Conservation (phyloP, 2,113 vertebrate species). For the Regulus satrapa region DNA sequence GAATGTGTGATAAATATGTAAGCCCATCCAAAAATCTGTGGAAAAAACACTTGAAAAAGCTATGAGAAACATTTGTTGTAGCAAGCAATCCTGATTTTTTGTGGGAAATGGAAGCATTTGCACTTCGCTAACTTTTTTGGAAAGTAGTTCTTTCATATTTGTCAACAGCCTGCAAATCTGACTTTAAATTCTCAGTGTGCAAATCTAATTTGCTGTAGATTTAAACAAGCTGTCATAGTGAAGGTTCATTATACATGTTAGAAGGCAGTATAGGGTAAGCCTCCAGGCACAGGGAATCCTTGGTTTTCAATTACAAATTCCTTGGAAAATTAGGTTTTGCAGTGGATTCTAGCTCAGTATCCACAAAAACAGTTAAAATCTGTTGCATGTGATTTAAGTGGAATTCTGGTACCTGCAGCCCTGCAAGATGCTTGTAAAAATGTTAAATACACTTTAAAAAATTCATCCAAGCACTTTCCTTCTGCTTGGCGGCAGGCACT, state of each 20-base stretch:
- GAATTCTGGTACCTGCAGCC: not conserved
- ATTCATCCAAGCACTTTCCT: not conserved
- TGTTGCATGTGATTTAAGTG: not conserved
- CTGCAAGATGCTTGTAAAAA: not conserved
- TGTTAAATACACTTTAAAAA: not conserved
- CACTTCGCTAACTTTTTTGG: not conserved
- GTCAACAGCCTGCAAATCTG: not conserved
- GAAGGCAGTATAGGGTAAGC: not conserved
- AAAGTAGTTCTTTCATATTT: conserved; percentile 1
- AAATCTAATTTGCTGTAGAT: not conserved
- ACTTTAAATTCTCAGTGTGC: not conserved
- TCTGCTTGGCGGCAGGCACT: not conserved
- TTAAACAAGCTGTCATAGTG: not conserved
- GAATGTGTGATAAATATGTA: not conserved
- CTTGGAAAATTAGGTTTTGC: not conserved
- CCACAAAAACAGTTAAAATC: not conserved
- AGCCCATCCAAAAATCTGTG: not conserved
- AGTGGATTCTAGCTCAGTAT: not conserved
- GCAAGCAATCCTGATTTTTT: not conserved
- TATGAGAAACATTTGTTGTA: not conserved
- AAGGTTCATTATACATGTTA: not conserved
- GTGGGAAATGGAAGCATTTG: not conserved
- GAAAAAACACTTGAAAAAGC: not conserved
- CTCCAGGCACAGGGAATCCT: not conserved
- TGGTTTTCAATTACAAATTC: not conserved